These are phyloP conservation scores for Poeciliopsis gracilis DNA, from an alignment of 2,797 vertebrate species.

Conservation along the genomic window DNA sequence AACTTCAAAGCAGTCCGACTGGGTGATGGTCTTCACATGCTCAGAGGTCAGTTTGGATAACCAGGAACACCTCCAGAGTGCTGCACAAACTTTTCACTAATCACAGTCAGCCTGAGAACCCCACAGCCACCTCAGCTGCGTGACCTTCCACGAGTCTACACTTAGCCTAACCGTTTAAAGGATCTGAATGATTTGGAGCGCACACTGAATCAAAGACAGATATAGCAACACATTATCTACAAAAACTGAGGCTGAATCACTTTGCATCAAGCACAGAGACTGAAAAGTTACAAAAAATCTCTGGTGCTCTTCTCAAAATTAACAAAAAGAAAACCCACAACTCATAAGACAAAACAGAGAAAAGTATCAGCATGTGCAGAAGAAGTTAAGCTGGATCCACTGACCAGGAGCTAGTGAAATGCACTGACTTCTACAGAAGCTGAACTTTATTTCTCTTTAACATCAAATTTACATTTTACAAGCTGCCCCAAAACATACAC, in stretches of 20 bases:
- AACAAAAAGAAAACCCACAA: not conserved
- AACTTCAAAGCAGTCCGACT: not conserved
- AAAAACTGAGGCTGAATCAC: not conserved
- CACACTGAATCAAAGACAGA: constrained; percentile 30
- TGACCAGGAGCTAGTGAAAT: not conserved
- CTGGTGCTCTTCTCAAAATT: not conserved
- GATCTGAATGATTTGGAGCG: constrained; percentile 48
- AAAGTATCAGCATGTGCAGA: not conserved
- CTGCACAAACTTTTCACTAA: constrained; percentile 23
- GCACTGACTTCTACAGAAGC: not conserved
- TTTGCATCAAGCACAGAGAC: not conserved
- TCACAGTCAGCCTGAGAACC: constrained; percentile 45
- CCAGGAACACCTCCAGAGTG: constrained; percentile 2
- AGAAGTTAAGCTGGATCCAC: not conserved
- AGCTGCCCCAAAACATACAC: constrained; percentile 4
- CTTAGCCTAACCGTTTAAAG: constrained; percentile 29
- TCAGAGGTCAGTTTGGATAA: not conserved
- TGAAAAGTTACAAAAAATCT: constrained; percentile 1
- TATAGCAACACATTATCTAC: constrained; percentile 7
- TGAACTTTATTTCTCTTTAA: not conserved
- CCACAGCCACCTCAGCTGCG: constrained; percentile 36
- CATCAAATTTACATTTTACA: not conserved
- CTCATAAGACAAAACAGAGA: not conserved
- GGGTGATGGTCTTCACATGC: not conserved
- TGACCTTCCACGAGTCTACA: constrained; percentile 23